These are phyloP conservation scores for Monomorium pharaonis DNA, from an alignment of 1,140 invertebrate genomes.

Conservation along the genomic window DNA sequence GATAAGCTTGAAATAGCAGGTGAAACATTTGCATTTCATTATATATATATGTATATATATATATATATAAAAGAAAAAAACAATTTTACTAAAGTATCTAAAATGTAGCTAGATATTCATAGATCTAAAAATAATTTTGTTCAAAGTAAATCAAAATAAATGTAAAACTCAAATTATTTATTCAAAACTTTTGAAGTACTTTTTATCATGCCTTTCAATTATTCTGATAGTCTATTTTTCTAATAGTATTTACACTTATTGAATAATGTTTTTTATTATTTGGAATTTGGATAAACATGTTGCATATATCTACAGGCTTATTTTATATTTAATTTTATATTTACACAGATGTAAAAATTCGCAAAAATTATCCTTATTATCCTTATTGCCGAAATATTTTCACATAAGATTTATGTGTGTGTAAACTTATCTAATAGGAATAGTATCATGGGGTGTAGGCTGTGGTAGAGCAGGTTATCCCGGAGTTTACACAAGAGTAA, in stretches of 20 bases:
- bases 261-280: background rate
- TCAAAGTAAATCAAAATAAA: too few species aligned
- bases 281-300: background rate
- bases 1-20: slow-evolving; percentile 92
- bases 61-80: background rate
- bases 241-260: background rate
- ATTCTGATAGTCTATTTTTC: background rate
- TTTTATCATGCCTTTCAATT: too few species aligned
- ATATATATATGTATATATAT: too few species aligned
- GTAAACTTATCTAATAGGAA: slow-evolving; percentile 68
- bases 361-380: background rate
- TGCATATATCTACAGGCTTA: background rate
- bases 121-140: too few species aligned
- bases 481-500: slow-evolving; percentile 90
- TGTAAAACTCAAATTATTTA: too few species aligned
- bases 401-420: background rate
- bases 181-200: too few species aligned
- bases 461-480: slow-evolving; percentile 88
- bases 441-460: slow-evolving; percentile 88
- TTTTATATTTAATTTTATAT: background rate
- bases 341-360: background rate
- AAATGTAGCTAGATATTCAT: too few species aligned
- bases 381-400: background rate
- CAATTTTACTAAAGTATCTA: too few species aligned
- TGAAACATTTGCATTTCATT: slow-evolving; percentile 74